Evolutionary conservation across 2,888 invertebrate genomes (phyloP).

Genomic region (Patella pellucida): DNA sequence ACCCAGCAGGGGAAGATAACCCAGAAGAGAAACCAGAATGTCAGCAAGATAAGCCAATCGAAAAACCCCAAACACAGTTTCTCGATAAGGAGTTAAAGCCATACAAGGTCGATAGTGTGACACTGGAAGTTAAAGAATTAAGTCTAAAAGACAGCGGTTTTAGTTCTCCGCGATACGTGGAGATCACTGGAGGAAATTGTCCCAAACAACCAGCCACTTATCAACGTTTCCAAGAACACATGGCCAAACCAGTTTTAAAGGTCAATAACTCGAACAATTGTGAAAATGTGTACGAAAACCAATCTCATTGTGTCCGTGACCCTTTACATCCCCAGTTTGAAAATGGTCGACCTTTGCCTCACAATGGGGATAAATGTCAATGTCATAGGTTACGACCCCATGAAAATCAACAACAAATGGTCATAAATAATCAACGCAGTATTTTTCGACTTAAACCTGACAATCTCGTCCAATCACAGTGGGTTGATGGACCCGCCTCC

Average conservation of each 20-base stretch:
- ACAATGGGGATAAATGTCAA: constrained; percentile 20
- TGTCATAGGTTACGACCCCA: background rate
- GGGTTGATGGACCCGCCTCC: background rate
- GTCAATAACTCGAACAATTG: constrained; percentile 1
- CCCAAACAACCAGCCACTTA: constrained; percentile 11
- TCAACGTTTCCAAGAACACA: background rate
- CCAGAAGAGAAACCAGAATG: constrained; percentile 43
- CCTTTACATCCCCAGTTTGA: constrained; percentile 10
- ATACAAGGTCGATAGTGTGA: constrained; percentile 25
- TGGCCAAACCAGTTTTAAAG: constrained; percentile 1
- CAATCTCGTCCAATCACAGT: background rate
- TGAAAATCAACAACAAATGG: background rate
- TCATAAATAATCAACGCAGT: background rate
- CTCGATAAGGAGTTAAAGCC: constrained; percentile 8
- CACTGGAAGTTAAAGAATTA: constrained; percentile 38
- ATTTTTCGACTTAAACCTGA: background rate
- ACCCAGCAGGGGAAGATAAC: constrained; percentile 27
- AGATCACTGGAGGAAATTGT: constrained; percentile 19
- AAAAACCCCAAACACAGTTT: background rate
- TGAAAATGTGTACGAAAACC: background rate
- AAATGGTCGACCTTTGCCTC: constrained; percentile 27
- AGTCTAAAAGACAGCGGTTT: constrained; percentile 59
- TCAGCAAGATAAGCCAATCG: background rate
- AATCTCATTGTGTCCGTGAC: constrained; percentile 4
- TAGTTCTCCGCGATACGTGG: constrained; percentile 51